These are phyloP conservation scores for Sinocyclocheilus grahami DNA, from an alignment of 2,113 vertebrate genomes.

Conservation along the genomic window DNA sequence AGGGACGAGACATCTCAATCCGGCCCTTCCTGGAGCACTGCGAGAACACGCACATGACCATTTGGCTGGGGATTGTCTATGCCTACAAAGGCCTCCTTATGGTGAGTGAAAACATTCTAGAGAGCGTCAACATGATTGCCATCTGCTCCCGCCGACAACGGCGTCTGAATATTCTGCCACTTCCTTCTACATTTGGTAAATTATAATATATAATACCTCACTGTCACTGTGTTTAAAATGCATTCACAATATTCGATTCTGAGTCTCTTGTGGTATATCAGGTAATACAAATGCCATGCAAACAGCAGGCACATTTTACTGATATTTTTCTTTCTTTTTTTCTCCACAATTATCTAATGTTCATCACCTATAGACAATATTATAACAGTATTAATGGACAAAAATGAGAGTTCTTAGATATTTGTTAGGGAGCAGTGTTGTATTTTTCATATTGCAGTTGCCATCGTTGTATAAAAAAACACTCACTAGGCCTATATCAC, in stretches of 20 bases:
- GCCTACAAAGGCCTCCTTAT: slow-evolving; percentile 99
- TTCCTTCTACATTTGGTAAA: not conserved
- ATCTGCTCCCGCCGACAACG: slow-evolving; percentile 37
- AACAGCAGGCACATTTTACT: not conserved
- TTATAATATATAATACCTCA: not conserved
- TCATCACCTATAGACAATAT: not conserved
- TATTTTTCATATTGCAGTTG: too few relatives aligned
- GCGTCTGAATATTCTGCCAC: not conserved
- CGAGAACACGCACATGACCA: slow-evolving; percentile 98
- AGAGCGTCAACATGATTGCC: slow-evolving; percentile 13
- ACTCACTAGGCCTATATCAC: not conserved
- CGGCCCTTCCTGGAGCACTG: slow-evolving; percentile 98
- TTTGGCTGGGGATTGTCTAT: slow-evolving; percentile 99
- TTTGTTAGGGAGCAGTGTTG: too few relatives aligned
- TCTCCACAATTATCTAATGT: not conserved
- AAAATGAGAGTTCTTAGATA: too few relatives aligned
- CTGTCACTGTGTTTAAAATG: not conserved
- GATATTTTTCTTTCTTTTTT: too few relatives aligned
- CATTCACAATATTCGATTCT: not conserved
- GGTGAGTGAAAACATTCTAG: slow-evolving; percentile 78
- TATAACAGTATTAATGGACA: not conserved
- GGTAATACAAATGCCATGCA: not conserved
- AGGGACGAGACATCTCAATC: slow-evolving; percentile 95
- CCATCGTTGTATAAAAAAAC: too few relatives aligned
- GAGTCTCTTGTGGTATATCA: slow-evolving; percentile 9